Conservation (phyloP, 2,113 vertebrate species). For the Tetrax tetrax region DNA sequence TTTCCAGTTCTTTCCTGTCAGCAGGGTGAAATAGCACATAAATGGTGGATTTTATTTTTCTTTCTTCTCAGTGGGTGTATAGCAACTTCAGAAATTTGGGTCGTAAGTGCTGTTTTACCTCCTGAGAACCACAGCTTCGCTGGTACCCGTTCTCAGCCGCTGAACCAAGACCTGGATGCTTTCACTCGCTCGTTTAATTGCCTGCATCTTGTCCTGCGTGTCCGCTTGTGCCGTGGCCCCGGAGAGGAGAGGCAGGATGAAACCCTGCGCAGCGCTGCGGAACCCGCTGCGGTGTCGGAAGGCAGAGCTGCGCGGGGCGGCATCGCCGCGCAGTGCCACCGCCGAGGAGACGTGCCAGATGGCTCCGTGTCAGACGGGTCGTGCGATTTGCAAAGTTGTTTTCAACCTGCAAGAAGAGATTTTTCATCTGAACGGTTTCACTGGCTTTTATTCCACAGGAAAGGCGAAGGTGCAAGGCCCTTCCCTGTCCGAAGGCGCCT, state of each 20-base stretch:
- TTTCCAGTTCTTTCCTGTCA: neutral
- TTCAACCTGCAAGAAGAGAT: neutral
- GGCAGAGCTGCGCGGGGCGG: rapidly evolving
- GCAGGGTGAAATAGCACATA: neutral
- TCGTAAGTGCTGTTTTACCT: neutral
- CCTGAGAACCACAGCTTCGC: neutral
- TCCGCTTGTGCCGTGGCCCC: neutral
- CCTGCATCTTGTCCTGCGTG: no score
- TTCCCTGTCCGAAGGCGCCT: neutral
- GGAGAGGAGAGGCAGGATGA: neutral
- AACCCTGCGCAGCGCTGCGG: neutral
- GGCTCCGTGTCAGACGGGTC: rapidly evolving
- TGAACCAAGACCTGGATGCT: neutral
- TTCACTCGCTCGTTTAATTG: neutral
- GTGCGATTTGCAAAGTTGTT: neutral
- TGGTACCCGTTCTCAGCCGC: neutral
- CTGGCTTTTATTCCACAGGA: neutral
- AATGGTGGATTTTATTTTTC: neutral
- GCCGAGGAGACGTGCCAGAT: neutral
- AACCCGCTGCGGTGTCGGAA: neutral
- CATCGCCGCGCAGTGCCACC: rapidly evolving
- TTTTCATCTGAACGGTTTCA: neutral
- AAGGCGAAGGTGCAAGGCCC: neutral
- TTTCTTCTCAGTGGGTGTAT: neutral
- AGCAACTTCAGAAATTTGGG: neutral